These are phyloP conservation scores for Danionella cerebrum DNA, from an alignment of 2,113 vertebrate species.

Conservation along the genomic window DNA sequence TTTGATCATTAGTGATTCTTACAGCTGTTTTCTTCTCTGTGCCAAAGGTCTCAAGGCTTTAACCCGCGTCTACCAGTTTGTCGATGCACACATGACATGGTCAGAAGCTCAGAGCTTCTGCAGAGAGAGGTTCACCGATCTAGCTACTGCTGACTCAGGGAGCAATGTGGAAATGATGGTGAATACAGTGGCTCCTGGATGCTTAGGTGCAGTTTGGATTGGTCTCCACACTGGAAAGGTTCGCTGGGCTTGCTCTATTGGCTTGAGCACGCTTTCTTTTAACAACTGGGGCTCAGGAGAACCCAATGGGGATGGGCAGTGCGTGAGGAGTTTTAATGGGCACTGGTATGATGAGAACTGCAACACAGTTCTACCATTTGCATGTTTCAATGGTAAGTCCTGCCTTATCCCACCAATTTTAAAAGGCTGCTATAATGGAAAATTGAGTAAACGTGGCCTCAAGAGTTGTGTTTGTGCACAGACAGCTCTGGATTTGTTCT, in stretches of 20 bases:
- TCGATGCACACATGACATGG: neutral
- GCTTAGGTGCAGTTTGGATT: conserved; percentile 27
- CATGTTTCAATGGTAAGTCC: conserved; percentile 15
- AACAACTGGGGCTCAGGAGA: neutral
- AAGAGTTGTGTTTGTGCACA: too few species aligned
- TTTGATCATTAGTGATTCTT: too few species aligned
- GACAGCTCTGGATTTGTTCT: too few species aligned
- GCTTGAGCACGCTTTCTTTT: neutral
- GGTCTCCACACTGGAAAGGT: neutral
- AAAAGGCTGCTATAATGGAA: too few species aligned
- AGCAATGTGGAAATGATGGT: neutral
- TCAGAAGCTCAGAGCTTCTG: conserved; percentile 30
- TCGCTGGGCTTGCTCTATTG: conserved; percentile 23
- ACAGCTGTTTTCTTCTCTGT: too few species aligned
- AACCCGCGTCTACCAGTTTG: conserved; percentile 16
- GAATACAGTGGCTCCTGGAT: neutral
- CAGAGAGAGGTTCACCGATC: conserved; percentile 1
- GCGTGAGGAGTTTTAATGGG: neutral
- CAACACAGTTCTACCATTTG: neutral
- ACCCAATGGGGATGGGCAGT: neutral
- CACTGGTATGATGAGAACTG: neutral
- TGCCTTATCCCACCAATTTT: too few species aligned
- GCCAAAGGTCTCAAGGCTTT: too few species aligned
- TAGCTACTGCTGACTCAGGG: conserved; percentile 11
- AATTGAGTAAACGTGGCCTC: too few species aligned